A percentile compares a stretch with the other conserved stretches of the same genome.
phyloP scores from a whole-genome alignment of 1,140 invertebrate species.

The Carposina sasakii region DNA sequence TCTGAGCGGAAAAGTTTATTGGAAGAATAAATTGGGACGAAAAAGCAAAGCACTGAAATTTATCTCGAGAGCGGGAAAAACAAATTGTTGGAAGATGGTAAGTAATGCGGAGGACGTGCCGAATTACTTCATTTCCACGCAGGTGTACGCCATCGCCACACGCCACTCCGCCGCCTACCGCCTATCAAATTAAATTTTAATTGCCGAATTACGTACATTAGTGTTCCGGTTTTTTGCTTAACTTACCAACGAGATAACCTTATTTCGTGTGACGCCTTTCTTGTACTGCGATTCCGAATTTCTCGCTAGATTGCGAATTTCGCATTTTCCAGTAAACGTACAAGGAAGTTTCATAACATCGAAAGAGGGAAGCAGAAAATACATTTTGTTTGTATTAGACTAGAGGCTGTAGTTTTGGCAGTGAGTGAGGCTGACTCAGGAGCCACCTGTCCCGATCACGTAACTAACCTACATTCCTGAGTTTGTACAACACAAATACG shows the following conservation, averaged over 20 bases:
- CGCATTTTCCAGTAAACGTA: too few relatives aligned
- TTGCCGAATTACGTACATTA: conserved; percentile 32
- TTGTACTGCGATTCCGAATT: too few relatives aligned
- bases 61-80: conserved; percentile 47
- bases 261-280: too few relatives aligned
- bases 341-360: too few relatives aligned
- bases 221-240: too few relatives aligned
- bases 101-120: conserved; percentile 51
- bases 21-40: conserved; percentile 57
- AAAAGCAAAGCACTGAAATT: conserved; percentile 47
- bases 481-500: too few relatives aligned
- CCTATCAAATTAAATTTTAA: conserved; percentile 36
- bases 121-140: conserved; percentile 51
- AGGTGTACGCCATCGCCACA: conserved; percentile 33
- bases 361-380: too few relatives aligned
- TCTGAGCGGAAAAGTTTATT: conserved; percentile 55
- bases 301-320: too few relatives aligned
- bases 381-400: too few relatives aligned
- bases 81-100: conserved; percentile 56
- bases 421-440: conserved; percentile 36
- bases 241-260: too few relatives aligned
- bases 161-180: conserved; percentile 9
- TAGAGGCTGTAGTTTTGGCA: conserved; percentile 26
- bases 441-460: conserved; percentile 39
- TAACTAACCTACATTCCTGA: conserved; percentile 20